Evolutionary conservation across 23 tunicate genomes (phyloP), one percentile per base, ranked within the genome.

Genomic region (Aplidium turbinatum): DNA sequence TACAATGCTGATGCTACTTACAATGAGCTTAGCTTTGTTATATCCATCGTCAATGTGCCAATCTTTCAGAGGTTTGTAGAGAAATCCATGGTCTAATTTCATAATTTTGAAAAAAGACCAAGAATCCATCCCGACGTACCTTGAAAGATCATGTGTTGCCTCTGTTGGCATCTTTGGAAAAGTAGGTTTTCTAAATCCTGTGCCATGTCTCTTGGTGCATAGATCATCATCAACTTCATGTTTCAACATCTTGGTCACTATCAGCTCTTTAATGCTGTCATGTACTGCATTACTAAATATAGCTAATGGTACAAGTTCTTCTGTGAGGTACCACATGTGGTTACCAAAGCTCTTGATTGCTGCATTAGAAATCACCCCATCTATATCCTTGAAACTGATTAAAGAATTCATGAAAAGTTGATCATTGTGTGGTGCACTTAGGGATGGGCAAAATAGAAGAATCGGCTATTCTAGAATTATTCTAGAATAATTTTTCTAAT

Each of bases 341-440:
- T 42, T 31, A 5, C 19, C 16, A 28, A 62, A n/a, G 4, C 45
- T 42, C 22, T 28, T n/a, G n/a, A 62, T 11, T 13, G 69, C 69
- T 31, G 69, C 20, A 62, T 62, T 62, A 31, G 47, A 6, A 62
- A 31, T 19, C 13, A 28, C 18, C 47, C 29, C 69, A 62, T 62
- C 47, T 7, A 62, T 28, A 11, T 5, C 6, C 18, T 33, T 31
- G 38, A 11, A 62, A 11, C 4, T 13, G 20, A 13, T 7, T 42
- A 62, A 62, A 11, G 38, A 33, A 19, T 62, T 31, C 24, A 62
- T 7, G 5, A 28, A 28, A 24, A 31, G 69, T n/a, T 24, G 20
- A n/a, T 62, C 47, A 62, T 62, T 62, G 40, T 4, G 16, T 62
- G 69, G 69, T 31, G 69, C 69, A n/a, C n/a, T n/a, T n/a, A n/a